Conservation (phyloP, 1,140 invertebrate species). For the Aphaenogaster rudis region DNA sequence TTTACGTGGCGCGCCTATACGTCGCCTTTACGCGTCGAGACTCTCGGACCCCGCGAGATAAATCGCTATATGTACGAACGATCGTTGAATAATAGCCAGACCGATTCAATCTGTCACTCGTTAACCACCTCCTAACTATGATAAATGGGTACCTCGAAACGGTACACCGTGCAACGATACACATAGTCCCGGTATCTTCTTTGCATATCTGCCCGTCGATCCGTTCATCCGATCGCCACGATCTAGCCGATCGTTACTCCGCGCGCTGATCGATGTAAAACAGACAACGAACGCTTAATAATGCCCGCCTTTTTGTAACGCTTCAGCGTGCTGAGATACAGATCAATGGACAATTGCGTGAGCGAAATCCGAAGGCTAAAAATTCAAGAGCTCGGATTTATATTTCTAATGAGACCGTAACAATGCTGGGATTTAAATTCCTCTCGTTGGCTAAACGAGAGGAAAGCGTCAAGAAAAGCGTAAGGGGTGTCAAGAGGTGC, state of each 20-base stretch:
- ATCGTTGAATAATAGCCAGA: constrained; percentile 78
- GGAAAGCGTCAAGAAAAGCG: not conserved
- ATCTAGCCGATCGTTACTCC: constrained; percentile 32
- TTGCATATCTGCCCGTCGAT: constrained; percentile 48
- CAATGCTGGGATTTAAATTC: not conserved
- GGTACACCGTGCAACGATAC: constrained; percentile 44
- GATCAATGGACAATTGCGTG: not conserved
- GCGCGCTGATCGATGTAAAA: constrained; percentile 60
- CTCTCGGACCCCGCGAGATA: constrained; percentile 53
- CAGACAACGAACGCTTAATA: constrained; percentile 67
- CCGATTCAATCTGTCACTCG: constrained; percentile 79
- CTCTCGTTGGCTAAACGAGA: not conserved
- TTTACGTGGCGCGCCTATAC: constrained; percentile 29
- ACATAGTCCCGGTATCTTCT: constrained; percentile 54
- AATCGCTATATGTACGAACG: constrained; percentile 70
- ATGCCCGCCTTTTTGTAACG: constrained; percentile 17
- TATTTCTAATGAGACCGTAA: not conserved
- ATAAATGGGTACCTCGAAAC: constrained; percentile 69
- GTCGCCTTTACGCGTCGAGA: constrained; percentile 21
- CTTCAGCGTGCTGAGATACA: not conserved
- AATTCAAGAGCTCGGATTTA: not conserved
- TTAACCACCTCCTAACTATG: constrained; percentile 77
- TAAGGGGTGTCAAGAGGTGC: not conserved
- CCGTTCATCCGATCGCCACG: constrained; percentile 29
- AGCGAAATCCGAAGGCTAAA: not conserved